Conservation (phyloP, 2,888 invertebrate species). For the Caenorhabditis plicata region DNA sequence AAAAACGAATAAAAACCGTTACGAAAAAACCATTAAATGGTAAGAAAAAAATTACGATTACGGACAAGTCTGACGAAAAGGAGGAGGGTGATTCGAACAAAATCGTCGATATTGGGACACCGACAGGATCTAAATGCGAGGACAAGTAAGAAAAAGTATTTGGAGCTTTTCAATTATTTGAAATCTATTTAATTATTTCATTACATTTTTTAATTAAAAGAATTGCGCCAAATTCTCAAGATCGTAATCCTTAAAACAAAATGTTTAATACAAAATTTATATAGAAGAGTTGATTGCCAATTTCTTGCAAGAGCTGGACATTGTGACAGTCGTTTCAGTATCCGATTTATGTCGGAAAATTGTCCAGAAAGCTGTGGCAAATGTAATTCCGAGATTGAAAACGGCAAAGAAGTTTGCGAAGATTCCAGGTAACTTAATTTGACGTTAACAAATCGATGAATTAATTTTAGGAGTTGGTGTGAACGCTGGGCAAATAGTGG, state of each 20-base stretch:
- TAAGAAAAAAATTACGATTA: too few species aligned
- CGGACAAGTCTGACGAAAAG: constrained; percentile 15
- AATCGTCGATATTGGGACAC: constrained; percentile 16
- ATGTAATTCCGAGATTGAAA: constrained; percentile 33
- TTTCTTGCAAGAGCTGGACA: constrained; percentile 57
- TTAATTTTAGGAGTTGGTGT: constrained; percentile 53
- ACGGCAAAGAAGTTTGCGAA: constrained; percentile 25
- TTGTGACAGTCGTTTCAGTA: constrained; percentile 55
- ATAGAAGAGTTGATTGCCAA: constrained; percentile 54
- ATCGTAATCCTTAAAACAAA: too few species aligned
- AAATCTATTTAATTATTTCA: too few species aligned
- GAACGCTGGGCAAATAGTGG: constrained; percentile 60
- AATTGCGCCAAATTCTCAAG: too few species aligned
- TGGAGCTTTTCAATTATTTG: background rate
- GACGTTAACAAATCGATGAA: background rate
- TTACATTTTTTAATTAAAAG: too few species aligned
- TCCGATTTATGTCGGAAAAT: constrained; percentile 60
- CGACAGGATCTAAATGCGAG: constrained; percentile 34
- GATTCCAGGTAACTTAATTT: constrained; percentile 26
- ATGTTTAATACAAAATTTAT: background rate
- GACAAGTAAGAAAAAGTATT: constrained; percentile 16
- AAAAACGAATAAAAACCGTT: constrained; percentile 26
- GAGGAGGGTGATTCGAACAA: too few species aligned
- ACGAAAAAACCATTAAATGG: constrained; percentile 36
- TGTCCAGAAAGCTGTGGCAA: constrained; percentile 56